A percentile compares a stretch with the other conserved stretches of the same genome.
phyloP scores from a whole-genome alignment of 2,113 vertebrate species.

The Paradisaea rubra region DNA sequence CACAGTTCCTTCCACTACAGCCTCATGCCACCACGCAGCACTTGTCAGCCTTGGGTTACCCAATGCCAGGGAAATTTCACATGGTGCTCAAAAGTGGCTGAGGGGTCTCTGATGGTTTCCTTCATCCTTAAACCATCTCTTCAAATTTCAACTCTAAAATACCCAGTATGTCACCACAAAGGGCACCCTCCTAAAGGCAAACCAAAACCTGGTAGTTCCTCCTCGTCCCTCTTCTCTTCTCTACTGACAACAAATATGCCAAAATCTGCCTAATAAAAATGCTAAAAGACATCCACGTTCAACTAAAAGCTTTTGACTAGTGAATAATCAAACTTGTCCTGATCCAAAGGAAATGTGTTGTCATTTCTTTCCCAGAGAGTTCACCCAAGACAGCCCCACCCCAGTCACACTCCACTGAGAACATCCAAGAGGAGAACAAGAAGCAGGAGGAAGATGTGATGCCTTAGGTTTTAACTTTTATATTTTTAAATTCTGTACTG shows the following conservation, averaged over 20 bases:
- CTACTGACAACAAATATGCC: neutral
- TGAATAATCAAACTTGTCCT: neutral
- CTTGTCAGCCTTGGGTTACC: neutral
- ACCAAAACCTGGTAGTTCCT: neutral
- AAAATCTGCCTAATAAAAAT: neutral
- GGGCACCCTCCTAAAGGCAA: neutral
- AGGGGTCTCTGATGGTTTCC: neutral
- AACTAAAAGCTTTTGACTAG: neutral
- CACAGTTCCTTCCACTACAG: neutral
- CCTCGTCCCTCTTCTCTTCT: neutral
- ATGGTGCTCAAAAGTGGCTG: neutral
- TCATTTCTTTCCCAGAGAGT: neutral
- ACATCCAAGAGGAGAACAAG: neutral
- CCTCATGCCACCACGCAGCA: neutral
- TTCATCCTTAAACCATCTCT: neutral
- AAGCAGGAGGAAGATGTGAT: neutral
- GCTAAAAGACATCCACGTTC: neutral
- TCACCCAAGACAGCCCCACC: neutral
- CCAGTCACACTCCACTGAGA: neutral
- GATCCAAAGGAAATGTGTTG: neutral
- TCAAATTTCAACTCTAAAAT: neutral
- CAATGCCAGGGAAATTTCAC: rapidly evolving
- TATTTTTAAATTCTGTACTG: too few species aligned
- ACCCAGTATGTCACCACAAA: neutral
- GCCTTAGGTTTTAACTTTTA: too few species aligned